Evolutionary conservation across 2,797 vertebrate genomes (phyloP), one percentile per base, ranked within the genome.

Genomic region (Tenualosa thibaudeaui): DNA sequence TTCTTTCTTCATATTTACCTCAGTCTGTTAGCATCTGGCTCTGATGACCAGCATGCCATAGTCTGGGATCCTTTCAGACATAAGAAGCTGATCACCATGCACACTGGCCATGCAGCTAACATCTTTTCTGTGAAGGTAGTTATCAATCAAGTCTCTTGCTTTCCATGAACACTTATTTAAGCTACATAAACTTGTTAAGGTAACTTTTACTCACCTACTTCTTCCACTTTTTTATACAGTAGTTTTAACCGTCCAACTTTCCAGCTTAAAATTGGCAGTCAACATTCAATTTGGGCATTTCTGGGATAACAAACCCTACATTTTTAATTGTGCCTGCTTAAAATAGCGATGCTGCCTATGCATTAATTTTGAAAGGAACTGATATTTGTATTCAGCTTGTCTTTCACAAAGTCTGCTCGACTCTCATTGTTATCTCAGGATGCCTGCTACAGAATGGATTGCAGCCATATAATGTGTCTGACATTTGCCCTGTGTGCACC

Each of bases 121-220:
- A 99, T 99, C 91, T 99, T 99, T 91, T 99, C 98, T 86, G 98
- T 99, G 81, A 99, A 99, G 97, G 98, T 99, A 90, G 92, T 17
- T 78, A 19, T 46, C 17, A 15, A 46, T 43, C 71, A 43, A 24
- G 24, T 65, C 13, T 68, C 26, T 71, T 71, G 31, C 12, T 71
- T 71, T 15, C 5, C 13, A 3, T 15, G 8, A 31, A 24, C 22
- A 60, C 56, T 65, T 65, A 65, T 65, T 13, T 65, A 31, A 26
- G 24, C 31, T 15, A 43, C 22, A 78, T 78, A 71, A n/a, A 8
- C 60, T 5, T n/a, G 8, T 71, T 12, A 71, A 37, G 65, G 58
- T n/a, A 60, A 60, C 5, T 60, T 8, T 46, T 46, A 46, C 46
- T 46, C 46, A 51, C 12, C 12, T 51, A 6, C 50, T 51, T 51